Percentiles rank a stretch among this genome's conserved stretches.
Evolutionary conservation across 2,797 vertebrate genomes (phyloP).

Genomic region (Notolepis coatsorum): DNA sequence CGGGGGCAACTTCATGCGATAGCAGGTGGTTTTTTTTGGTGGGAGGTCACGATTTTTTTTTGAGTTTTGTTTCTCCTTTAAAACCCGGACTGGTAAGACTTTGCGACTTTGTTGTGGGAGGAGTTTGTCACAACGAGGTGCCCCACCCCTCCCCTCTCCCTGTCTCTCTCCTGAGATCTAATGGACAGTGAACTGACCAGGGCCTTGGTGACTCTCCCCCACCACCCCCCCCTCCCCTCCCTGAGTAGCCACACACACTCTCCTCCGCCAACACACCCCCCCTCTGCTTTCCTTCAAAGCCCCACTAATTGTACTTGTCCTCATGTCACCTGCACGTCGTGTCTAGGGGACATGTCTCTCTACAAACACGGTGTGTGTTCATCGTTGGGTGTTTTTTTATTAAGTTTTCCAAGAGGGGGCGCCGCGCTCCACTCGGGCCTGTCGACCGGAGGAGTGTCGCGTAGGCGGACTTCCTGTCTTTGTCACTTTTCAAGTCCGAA

Average conservation of each 20-base stretch:
- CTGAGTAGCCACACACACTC: constrained; percentile 45
- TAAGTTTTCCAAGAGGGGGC: constrained; percentile 1
- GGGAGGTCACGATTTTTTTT: no score
- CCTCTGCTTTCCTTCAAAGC: background rate
- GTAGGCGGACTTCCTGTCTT: constrained; percentile 17
- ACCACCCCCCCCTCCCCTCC: constrained; percentile 40
- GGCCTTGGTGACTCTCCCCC: no score
- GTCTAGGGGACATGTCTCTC: constrained; percentile 4
- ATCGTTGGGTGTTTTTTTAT: no score
- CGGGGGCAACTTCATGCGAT: constrained; percentile 81
- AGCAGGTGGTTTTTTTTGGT: constrained; percentile 19
- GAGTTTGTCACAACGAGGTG: constrained; percentile 36
- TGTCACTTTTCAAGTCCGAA: constrained; percentile 34
- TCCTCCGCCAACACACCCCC: background rate
- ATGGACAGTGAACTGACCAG: constrained; percentile 59
- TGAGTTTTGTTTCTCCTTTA: background rate
- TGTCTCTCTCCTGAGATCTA: constrained; percentile 28
- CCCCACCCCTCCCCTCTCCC: no score
- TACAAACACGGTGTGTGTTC: background rate
- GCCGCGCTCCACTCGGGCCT: background rate
- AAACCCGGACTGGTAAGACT: constrained; percentile 56
- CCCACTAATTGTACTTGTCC: constrained; percentile 37
- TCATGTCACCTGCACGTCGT: constrained; percentile 46
- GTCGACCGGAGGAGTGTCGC: constrained; percentile 29
- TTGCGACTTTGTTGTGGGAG: constrained; percentile 45